Percentiles rank a stretch among this genome's conserved stretches.
phyloP scores from a whole-genome alignment of 1,140 invertebrate species.

The Drosophila burlai region DNA sequence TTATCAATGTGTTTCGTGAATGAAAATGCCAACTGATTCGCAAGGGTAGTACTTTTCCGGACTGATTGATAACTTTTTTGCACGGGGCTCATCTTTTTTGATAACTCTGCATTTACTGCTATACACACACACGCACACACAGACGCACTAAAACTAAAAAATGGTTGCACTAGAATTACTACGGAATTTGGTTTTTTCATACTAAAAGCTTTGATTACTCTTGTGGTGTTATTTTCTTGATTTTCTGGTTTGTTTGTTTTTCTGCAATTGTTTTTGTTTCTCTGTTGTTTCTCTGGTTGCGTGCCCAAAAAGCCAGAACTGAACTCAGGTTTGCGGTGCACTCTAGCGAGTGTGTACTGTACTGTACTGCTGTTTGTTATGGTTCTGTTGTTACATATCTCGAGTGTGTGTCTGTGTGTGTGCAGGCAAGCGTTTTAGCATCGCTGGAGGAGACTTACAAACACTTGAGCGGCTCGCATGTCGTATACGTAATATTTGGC shows the following conservation, averaged over 20 bases:
- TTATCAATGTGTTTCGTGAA: conserved; percentile 39
- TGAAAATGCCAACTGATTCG: conserved; percentile 34
- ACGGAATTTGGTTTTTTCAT: conserved; percentile 16
- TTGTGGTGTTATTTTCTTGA: conserved; percentile 30
- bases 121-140: conserved; percentile 43
- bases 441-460: conserved; percentile 70
- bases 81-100: conserved; percentile 47
- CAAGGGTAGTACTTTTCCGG: not conserved
- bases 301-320: conserved; percentile 70
- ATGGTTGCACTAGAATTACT: conserved; percentile 47
- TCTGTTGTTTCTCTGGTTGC: conserved; percentile 42
- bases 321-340: conserved; percentile 69
- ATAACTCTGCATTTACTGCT: conserved; percentile 63
- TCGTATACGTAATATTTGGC: conserved; percentile 80
- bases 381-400: conserved; percentile 10
- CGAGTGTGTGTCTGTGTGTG: conserved; percentile 47
- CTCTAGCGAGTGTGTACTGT: conserved; percentile 63
- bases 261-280: conserved; percentile 11
- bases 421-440: conserved; percentile 69
- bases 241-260: conserved; percentile 17
- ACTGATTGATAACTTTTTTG: conserved; percentile 20
- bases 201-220: conserved; percentile 53
- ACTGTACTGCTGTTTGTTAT: conserved; percentile 26
- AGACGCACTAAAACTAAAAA: conserved; percentile 40
- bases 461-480: conserved; percentile 63